phyloP scores from a whole-genome alignment of 2,797 vertebrate species.

The Pipistrellus pygmaeus region DNA sequence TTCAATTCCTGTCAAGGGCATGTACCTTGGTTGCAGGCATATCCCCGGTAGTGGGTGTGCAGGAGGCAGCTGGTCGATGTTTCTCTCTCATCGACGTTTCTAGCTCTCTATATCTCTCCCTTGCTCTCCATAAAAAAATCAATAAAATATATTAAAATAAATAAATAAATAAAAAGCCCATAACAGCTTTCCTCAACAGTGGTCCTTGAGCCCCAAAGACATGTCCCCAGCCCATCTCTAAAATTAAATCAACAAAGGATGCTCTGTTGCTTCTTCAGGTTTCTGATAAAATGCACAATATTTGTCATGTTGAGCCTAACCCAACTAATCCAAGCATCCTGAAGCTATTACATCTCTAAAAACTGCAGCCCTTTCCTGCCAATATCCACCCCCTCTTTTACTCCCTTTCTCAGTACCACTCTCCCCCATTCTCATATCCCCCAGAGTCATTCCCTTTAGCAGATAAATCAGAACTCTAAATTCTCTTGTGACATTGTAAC shows the following conservation, averaged over 20 bases:
- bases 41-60: too few species aligned
- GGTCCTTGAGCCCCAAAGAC: slow-evolving; percentile 26
- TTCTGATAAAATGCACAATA: slow-evolving; percentile 68
- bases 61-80: too few species aligned
- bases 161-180: slow-evolving; percentile 53
- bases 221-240: slow-evolving; percentile 46
- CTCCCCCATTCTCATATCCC: slow-evolving; percentile 47
- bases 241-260: slow-evolving; percentile 64
- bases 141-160: too few species aligned
- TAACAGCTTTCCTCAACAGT: slow-evolving; percentile 65
- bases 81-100: too few species aligned
- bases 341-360: slow-evolving; percentile 62
- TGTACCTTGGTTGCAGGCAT: too few species aligned
- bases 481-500: slow-evolving; percentile 84
- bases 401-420: slow-evolving; percentile 1
- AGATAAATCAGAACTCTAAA: slow-evolving; percentile 83
- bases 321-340: slow-evolving; percentile 68
- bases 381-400: not conserved
- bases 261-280: slow-evolving; percentile 48
- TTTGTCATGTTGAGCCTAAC: slow-evolving; percentile 68
- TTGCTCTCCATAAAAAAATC: too few species aligned
- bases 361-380: slow-evolving; percentile 39
- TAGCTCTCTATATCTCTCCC: too few species aligned
- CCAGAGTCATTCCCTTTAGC: slow-evolving; percentile 79
- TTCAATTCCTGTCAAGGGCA: too few species aligned